phyloP scores from a whole-genome alignment of 2,113 vertebrate species.

The Festucalex cinctus region DNA sequence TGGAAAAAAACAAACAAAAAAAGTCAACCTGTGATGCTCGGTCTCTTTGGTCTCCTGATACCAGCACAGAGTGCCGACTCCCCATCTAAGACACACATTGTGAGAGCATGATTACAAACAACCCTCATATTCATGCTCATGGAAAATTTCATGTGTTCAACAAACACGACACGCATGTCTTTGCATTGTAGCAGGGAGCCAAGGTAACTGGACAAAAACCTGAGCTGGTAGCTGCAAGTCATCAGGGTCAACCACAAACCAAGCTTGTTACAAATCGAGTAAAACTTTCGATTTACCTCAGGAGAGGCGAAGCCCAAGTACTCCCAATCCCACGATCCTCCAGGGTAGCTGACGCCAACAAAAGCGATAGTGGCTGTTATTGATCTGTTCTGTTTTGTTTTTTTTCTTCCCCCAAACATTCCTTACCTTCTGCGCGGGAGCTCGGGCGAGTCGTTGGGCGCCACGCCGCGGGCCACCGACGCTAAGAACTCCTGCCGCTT shows the following conservation, averaged over 20 bases:
- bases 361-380: not conserved
- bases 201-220: too few species aligned
- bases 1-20: not conserved
- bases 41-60: conserved; percentile 58
- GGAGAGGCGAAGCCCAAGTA: conserved; percentile 97
- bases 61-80: conserved; percentile 60
- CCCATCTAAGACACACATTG: conserved; percentile 62
- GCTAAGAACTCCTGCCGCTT: conserved; percentile 97
- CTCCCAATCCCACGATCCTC: conserved; percentile 98
- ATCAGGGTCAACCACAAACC: too few species aligned
- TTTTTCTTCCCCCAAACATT: conserved; percentile 14
- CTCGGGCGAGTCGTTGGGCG: conserved; percentile 95
- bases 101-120: not conserved
- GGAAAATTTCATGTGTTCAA: too few species aligned
- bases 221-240: too few species aligned
- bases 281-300: conserved; percentile 77
- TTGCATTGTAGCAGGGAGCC: too few species aligned
- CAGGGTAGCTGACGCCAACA: conserved; percentile 83
- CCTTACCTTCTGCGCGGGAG: conserved; percentile 85
- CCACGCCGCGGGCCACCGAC: conserved; percentile 93
- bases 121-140: too few species aligned
- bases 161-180: too few species aligned
- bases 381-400: not conserved
- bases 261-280: too few species aligned
- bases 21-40: conserved; percentile 57